Evolutionary conservation across 2,888 invertebrate species (phyloP), one percentile per base, ranked within the genome.

Genomic region (Microdon myrmicae): DNA sequence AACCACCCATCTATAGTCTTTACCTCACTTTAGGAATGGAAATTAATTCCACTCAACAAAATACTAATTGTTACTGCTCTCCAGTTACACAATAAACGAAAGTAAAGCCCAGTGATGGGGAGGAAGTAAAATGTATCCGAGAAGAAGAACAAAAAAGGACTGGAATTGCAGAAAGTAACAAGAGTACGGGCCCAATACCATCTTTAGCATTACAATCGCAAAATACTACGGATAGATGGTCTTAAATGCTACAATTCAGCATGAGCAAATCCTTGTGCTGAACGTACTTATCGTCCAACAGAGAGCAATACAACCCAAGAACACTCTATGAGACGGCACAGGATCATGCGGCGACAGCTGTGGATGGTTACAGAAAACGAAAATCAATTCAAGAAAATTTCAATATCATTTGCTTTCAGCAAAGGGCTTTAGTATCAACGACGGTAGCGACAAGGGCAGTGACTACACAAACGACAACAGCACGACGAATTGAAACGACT

Each of bases 311-410:
- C 44, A n/a, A n/a, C n/a, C n/a, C n/a, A 56, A 38, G 28, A 25
- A 43, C 48, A 38, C 20, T n/a, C n/a, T 35, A 17, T 34, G 22
- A 29, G 22, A 55, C 14, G 19, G 32, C 48, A 23, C 34, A 16
- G 32, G 39, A 49, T 49, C 48, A 58, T 43, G 56, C 51, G 34
- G 47, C 26, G 12, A n/a, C n/a, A n/a, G n/a, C n/a, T n/a, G n/a
- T n/a, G 61, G 32, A 51, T 56, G 32, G 37, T 31, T 41, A 51
- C 47, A 29, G 34, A 56, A 56, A 58, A 45, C 47, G 45, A 53
- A 51, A 56, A 64, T 64, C 64, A 64, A 64, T 64, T 58, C 64
- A 58, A 64, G 58, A 56, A 58, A 58, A 64, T 64, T 58, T 64
- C 64, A 64, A 64, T 64, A 64, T 64, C 51, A 64, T 64, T 51